Evolutionary conservation across 2,113 vertebrate genomes (phyloP).

Genomic region (Axis porcinus): DNA sequence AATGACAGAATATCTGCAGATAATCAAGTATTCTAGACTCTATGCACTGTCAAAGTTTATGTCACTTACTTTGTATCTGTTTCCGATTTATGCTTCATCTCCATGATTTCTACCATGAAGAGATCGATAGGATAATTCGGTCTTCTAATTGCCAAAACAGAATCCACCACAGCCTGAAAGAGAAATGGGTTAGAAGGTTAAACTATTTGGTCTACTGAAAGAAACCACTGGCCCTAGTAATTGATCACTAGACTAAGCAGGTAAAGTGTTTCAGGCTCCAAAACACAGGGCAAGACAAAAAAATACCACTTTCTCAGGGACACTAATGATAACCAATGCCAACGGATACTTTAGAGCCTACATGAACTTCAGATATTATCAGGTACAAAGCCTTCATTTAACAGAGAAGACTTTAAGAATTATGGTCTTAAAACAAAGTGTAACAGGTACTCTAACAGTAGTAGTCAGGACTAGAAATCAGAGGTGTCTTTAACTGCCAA

Average conservation of each 20-base stretch:
- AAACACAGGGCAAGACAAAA: neutral
- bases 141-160: slow-evolving; percentile 90
- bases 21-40: slow-evolving; percentile 1
- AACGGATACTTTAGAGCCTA: neutral
- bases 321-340: neutral
- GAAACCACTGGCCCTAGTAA: neutral
- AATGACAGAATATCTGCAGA: neutral
- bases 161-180: slow-evolving; percentile 94
- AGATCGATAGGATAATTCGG: slow-evolving; percentile 92
- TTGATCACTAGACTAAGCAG: neutral
- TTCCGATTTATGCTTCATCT: slow-evolving; percentile 98
- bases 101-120: slow-evolving; percentile 98
- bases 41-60: neutral
- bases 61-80: slow-evolving; percentile 92
- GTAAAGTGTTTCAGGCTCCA: neutral
- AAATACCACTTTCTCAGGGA: neutral
- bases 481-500: neutral
- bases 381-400: neutral
- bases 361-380: neutral
- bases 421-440: neutral
- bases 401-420: neutral
- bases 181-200: neutral
- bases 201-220: neutral
- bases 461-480: neutral
- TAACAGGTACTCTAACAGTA: neutral